Conservation (phyloP, 2,888 invertebrate species). For the Bedellia somnulentella region DNA sequence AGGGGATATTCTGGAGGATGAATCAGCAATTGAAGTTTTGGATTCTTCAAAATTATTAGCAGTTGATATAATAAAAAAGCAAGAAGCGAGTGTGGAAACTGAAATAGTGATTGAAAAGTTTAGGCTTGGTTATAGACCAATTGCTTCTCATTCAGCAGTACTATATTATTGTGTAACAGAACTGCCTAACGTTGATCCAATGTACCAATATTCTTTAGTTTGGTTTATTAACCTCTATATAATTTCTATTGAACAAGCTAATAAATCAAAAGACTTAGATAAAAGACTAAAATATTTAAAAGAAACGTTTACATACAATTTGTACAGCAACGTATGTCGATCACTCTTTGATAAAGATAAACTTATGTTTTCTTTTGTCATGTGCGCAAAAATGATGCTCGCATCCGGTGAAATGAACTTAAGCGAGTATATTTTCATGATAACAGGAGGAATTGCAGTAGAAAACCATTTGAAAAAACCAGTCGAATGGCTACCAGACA, state of each 20-base stretch:
- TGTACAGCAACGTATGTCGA: slow-evolving; percentile 79
- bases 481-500: slow-evolving; percentile 70
- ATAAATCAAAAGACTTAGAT: slow-evolving; percentile 71
- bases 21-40: slow-evolving; percentile 83
- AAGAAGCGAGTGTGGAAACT: slow-evolving; percentile 75
- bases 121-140: slow-evolving; percentile 72
- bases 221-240: slow-evolving; percentile 87
- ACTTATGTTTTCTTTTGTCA: slow-evolving; percentile 77
- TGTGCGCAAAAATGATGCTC: slow-evolving; percentile 72
- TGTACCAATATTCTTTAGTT: slow-evolving; percentile 85
- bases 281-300: slow-evolving; percentile 69
- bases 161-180: slow-evolving; percentile 83
- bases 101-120: slow-evolving; percentile 77
- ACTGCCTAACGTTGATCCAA: slow-evolving; percentile 81
- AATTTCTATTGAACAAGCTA: slow-evolving; percentile 74
- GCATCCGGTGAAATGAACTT: slow-evolving; percentile 60
- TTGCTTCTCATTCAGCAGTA: slow-evolving; percentile 78
- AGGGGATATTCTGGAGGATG: slow-evolving; percentile 90
- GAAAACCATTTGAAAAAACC: slow-evolving; percentile 69
- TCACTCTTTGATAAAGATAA: slow-evolving; percentile 88
- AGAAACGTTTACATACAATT: slow-evolving; percentile 77
- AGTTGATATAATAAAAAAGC: slow-evolving; percentile 80
- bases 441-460: slow-evolving; percentile 75
- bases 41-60: slow-evolving; percentile 84
- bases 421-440: slow-evolving; percentile 68